Evolutionary conservation across 2,888 invertebrate genomes (phyloP).

Genomic region (Polydrusus cervinus): DNA sequence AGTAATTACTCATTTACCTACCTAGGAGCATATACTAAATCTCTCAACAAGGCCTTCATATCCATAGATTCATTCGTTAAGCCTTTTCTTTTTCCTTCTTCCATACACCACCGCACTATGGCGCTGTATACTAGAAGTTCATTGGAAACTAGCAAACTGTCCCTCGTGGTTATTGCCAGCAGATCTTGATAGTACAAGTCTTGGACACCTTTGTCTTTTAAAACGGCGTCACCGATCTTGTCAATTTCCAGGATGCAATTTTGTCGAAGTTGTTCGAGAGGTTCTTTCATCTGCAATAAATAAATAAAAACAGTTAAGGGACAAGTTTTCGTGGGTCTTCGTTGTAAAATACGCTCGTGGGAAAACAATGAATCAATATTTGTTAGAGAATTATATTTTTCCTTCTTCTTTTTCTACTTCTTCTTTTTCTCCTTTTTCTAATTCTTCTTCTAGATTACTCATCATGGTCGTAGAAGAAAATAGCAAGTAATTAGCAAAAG

Average conservation of each 20-base stretch:
- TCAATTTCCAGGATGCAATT: constrained; percentile 80
- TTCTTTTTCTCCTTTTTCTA: too few relatives aligned
- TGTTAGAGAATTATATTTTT: too few relatives aligned
- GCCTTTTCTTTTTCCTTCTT: constrained; percentile 74
- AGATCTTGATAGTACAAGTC: constrained; percentile 80
- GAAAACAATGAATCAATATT: too few relatives aligned
- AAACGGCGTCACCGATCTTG: constrained; percentile 73
- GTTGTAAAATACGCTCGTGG: too few relatives aligned
- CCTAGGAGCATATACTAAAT: constrained; percentile 66
- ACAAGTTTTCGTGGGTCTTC: too few relatives aligned
- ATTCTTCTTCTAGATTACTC: too few relatives aligned
- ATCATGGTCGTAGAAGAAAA: too few relatives aligned
- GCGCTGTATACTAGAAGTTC: constrained; percentile 79
- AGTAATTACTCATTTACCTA: constrained; percentile 48
- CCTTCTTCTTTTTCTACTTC: too few relatives aligned
- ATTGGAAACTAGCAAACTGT: constrained; percentile 78
- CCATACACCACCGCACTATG: constrained; percentile 76
- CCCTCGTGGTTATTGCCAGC: constrained; percentile 78
- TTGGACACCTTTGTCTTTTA: constrained; percentile 75
- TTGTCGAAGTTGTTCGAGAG: constrained; percentile 78
- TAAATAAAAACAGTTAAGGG: not conserved
- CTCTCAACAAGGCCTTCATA: constrained; percentile 72
- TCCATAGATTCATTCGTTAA: constrained; percentile 72
- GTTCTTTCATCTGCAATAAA: constrained; percentile 67
- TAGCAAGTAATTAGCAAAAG: too few relatives aligned